Evolutionary conservation across 2,888 invertebrate species (phyloP).

Genomic region (Phania funesta): DNA sequence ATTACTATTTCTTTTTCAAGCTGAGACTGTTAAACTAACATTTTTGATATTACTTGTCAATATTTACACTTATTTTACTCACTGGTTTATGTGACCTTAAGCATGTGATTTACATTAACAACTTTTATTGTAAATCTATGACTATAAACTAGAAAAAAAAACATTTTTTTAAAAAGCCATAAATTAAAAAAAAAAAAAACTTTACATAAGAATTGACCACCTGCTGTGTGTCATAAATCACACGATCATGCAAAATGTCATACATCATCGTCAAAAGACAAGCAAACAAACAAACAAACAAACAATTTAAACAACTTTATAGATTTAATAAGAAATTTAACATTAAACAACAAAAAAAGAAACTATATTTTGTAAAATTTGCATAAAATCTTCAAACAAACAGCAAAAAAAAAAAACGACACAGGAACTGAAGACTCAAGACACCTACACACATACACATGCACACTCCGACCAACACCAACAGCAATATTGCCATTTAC

Average conservation of each 20-base stretch:
- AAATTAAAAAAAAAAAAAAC: background rate
- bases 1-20: too few species aligned
- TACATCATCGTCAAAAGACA: slow-evolving; percentile 62
- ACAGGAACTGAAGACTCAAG: slow-evolving; percentile 15
- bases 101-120: too few species aligned
- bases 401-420: too few species aligned
- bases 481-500: background rate
- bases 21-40: too few species aligned
- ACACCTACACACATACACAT: slow-evolving; percentile 18
- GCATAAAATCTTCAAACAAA: slow-evolving; percentile 34
- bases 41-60: too few species aligned
- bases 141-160: background rate
- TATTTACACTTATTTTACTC: too few species aligned
- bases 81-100: too few species aligned
- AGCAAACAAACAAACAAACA: slow-evolving; percentile 13
- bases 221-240: slow-evolving; percentile 68
- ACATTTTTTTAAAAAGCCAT: slow-evolving; percentile 7
- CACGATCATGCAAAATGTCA: slow-evolving; percentile 67
- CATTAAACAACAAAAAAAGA: slow-evolving; percentile 24
- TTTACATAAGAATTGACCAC: slow-evolving; percentile 46
- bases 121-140: too few species aligned
- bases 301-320: slow-evolving; percentile 4
- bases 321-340: slow-evolving; percentile 52
- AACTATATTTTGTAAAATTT: slow-evolving; percentile 38
- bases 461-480: background rate